phyloP scores from a whole-genome alignment of 1,140 invertebrate species.

The Drosophila bocki region DNA sequence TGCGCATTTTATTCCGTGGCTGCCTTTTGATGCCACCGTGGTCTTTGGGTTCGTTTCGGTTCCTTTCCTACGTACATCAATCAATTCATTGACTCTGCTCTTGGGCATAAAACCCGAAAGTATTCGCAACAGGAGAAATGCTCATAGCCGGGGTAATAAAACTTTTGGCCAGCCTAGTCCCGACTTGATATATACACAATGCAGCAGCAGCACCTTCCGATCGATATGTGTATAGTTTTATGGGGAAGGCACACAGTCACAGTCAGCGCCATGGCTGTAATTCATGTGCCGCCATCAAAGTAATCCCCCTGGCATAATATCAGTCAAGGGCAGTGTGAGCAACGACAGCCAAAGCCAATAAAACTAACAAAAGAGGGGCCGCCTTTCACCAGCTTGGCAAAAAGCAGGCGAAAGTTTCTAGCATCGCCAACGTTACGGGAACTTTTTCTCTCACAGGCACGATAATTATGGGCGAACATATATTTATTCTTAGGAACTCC shows the following conservation, averaged over 20 bases:
- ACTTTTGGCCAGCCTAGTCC: slow-evolving; percentile 57
- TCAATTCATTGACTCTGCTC: slow-evolving; percentile 75
- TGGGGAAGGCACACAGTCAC: slow-evolving; percentile 14
- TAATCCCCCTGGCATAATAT: slow-evolving; percentile 62
- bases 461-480: slow-evolving; percentile 44
- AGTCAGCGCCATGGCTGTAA: slow-evolving; percentile 39
- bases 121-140: slow-evolving; percentile 30
- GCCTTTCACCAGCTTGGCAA: slow-evolving; percentile 3
- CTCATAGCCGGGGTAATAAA: slow-evolving; percentile 55
- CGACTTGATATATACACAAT: slow-evolving; percentile 29
- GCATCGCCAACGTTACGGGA: background rate
- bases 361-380: slow-evolving; percentile 35
- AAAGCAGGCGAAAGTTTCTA: slow-evolving; percentile 35
- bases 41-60: slow-evolving; percentile 14
- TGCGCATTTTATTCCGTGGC: slow-evolving; percentile 69
- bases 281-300: slow-evolving; percentile 62
- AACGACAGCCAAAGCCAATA: slow-evolving; percentile 53
- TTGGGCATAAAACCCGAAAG: slow-evolving; percentile 52
- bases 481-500: slow-evolving; percentile 19
- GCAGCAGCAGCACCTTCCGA: slow-evolving; percentile 35
- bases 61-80: slow-evolving; percentile 53
- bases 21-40: slow-evolving; percentile 58
- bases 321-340: slow-evolving; percentile 51
- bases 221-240: slow-evolving; percentile 49
- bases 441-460: slow-evolving; percentile 22